A percentile compares a stretch with the other conserved stretches of the same genome.
Evolutionary conservation across 2,113 vertebrate species (phyloP).

Genomic region (Vulpes vulpes): DNA sequence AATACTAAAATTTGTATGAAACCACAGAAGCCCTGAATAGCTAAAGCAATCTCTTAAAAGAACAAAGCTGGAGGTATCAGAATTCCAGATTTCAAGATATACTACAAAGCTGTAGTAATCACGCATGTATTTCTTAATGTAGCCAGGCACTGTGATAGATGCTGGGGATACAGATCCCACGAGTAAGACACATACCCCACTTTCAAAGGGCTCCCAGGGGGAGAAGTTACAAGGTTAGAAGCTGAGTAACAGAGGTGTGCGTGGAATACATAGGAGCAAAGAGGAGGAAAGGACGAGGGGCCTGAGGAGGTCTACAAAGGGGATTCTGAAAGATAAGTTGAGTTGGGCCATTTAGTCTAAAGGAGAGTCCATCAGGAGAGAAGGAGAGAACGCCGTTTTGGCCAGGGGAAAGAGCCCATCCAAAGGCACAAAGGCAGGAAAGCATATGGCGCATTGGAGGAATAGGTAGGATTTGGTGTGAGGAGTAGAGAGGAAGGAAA

Average conservation of each 20-base stretch:
- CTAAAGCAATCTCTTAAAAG: not conserved
- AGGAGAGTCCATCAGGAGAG: not conserved
- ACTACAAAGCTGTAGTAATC: not conserved
- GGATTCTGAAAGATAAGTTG: not conserved
- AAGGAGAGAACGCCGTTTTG: not conserved
- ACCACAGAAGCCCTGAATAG: not conserved
- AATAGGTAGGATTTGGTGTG: not conserved
- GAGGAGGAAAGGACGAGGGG: not conserved
- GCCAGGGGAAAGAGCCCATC: not conserved
- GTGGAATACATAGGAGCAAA: not conserved
- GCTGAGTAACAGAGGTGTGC: not conserved
- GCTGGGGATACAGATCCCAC: not conserved
- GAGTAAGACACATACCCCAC: not conserved
- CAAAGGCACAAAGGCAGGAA: not conserved
- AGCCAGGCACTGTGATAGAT: not conserved
- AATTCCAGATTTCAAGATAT: not conserved
- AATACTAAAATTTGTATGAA: not conserved
- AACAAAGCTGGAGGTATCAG: not conserved
- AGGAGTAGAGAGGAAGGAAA: not conserved
- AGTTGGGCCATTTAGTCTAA: not conserved
- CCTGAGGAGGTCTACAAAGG: not conserved
- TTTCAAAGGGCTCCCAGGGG: not conserved
- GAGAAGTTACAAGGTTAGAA: not conserved
- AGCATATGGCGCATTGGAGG: fast-evolving
- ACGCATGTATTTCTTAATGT: not conserved